A percentile compares a stretch with the other conserved stretches of the same genome.
Evolutionary conservation across 2,888 invertebrate genomes (phyloP).

Genomic region (Bellardia bayeri): DNA sequence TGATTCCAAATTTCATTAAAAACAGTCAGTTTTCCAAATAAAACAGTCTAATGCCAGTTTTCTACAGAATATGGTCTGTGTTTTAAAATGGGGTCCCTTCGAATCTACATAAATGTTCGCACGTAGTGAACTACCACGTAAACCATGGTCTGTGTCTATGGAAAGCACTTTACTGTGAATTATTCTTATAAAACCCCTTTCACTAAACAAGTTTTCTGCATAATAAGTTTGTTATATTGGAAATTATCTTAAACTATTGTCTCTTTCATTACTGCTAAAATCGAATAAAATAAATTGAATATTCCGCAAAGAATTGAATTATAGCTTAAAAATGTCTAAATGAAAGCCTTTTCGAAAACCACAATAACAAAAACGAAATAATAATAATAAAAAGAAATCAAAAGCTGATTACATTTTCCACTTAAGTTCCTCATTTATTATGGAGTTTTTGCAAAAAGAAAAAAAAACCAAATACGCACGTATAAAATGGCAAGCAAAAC

Average conservation of each 20-base stretch:
- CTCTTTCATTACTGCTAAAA: neutral
- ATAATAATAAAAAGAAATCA: slow-evolving; percentile 57
- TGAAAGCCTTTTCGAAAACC: slow-evolving; percentile 23
- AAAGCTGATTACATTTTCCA: slow-evolving; percentile 74
- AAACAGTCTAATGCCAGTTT: too few relatives aligned
- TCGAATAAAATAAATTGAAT: slow-evolving; percentile 41
- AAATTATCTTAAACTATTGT: slow-evolving; percentile 20
- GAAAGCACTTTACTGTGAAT: too few relatives aligned
- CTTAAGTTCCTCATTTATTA: slow-evolving; percentile 73
- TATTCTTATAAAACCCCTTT: too few relatives aligned
- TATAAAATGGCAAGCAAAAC: slow-evolving; percentile 2
- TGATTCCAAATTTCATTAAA: too few relatives aligned
- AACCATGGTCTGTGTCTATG: too few relatives aligned
- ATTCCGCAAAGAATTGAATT: slow-evolving; percentile 60
- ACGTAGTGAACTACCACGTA: too few relatives aligned
- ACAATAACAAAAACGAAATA: slow-evolving; percentile 23
- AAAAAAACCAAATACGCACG: neutral
- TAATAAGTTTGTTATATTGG: neutral
- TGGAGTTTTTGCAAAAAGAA: slow-evolving; percentile 60
- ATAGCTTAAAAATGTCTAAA: slow-evolving; percentile 41
- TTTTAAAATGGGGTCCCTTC: too few relatives aligned
- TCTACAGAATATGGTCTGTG: too few relatives aligned
- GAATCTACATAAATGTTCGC: too few relatives aligned
- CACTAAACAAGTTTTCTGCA: neutral
- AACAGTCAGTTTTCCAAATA: too few relatives aligned